Conservation (phyloP, 2,797 vertebrate genomes). For the Bryconaethiops microstoma region DNA sequence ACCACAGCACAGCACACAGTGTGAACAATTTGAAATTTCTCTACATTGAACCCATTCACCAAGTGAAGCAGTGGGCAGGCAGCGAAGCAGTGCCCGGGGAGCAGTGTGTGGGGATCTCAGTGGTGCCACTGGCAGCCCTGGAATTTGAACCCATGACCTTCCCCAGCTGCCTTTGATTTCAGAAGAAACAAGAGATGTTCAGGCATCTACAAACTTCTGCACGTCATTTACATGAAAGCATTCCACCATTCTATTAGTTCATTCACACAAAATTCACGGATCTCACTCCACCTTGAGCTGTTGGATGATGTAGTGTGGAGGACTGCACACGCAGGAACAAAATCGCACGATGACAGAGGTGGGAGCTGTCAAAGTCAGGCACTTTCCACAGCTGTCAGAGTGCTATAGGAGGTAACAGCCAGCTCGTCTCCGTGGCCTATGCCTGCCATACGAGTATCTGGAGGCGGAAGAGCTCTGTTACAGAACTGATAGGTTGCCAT, state of each 20-base stretch:
- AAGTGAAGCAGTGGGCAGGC: no score
- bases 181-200: not conserved
- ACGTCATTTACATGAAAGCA: not conserved
- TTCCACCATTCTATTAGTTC: not conserved
- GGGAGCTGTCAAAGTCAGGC: conserved; percentile 42
- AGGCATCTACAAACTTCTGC: not conserved
- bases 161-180: not conserved
- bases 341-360: conserved; percentile 26
- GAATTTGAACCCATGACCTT: no score
- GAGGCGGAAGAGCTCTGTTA: conserved; percentile 68
- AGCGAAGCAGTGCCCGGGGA: no score
- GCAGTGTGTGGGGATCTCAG: no score
- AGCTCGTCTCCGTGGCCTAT: conserved; percentile 45
- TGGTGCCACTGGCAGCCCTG: no score
- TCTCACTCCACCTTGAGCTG: conserved; percentile 2
- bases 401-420: conserved; percentile 66
- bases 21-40: no score
- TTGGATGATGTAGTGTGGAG: conserved; percentile 9
- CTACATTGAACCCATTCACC: no score
- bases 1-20: no score
- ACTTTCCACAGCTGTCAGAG: conserved; percentile 51
- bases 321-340: not conserved
- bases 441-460: conserved; percentile 48
- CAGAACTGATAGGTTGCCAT: conserved; percentile 80
- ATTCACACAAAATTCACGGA: conserved; percentile 13